Base-by-base conservation (phyloP, 2,888 invertebrate species). In the Eupithecia centaureata region DNA sequence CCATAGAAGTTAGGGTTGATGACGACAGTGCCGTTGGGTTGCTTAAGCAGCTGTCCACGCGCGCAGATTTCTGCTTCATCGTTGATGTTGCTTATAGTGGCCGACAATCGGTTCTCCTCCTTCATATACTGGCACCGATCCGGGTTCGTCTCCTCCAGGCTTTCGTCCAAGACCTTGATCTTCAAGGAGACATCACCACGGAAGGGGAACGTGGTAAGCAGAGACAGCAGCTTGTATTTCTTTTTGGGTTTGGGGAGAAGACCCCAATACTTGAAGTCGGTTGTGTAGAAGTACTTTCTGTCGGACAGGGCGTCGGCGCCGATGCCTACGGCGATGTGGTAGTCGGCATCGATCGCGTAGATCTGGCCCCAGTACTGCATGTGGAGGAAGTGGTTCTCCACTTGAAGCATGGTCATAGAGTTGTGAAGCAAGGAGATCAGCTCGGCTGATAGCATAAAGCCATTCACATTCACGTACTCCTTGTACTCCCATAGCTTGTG, bases 351-450 rank as follows among this genome's bases (percentile, higher is more conserved):
- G 0, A 95, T 90, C 1, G 97, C 98, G 74, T 95, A 94, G 62
- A 98, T 95, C 82, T 96, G 95, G 0, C 98, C 98, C 97, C 98
- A 98, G 81, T 98, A 97, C 82, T 95, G 97, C 63, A 97, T 94
- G 82, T 95, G 95, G 18, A 94, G 88, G 85, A 98, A 97, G 84
- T 97, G 97, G 87, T 98, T 97, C 84, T 98, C 97, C 73, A 95
- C 95, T 88, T 98, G 96, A 47, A 98, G 91, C 65, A 97, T 89
- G 0, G 96, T 93, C 5, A 98, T 88, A 0, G 98, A 97, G 82
- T 96, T 97, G 82, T 96, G 95, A 15, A 98, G 89, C 65, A 96
- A 77, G 0, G 95, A 92, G 70, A 96, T 95, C 79, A 96, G 95
- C 89, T 98, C 97, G 4, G 94, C 94, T 58, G 95, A 95, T 30